Percentiles rank a stretch among this genome's conserved stretches.
Evolutionary conservation across 2,888 invertebrate genomes (phyloP).

Genomic region (Tetrapedia diversipes): DNA sequence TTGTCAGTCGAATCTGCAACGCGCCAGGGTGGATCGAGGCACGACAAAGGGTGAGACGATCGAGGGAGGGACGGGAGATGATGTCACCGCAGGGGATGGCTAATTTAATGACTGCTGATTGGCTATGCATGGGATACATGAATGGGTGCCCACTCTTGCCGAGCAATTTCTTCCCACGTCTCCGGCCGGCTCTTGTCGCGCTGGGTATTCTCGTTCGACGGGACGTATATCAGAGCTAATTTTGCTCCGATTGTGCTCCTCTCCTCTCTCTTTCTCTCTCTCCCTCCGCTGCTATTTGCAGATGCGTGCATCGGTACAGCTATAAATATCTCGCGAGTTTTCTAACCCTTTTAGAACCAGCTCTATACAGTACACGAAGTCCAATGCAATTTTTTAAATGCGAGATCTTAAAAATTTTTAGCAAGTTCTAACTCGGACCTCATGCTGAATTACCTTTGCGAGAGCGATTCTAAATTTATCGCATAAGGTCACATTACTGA

Average conservation of each 20-base stretch:
- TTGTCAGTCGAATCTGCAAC: constrained; percentile 54
- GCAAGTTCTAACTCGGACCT: too few species aligned
- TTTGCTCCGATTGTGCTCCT: constrained; percentile 27
- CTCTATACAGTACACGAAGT: too few species aligned
- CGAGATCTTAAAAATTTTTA: too few species aligned
- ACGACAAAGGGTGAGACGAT: constrained; percentile 15
- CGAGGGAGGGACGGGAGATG: constrained; percentile 55
- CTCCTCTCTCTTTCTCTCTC: neutral
- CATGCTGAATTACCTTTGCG: too few species aligned
- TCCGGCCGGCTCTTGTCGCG: constrained; percentile 24
- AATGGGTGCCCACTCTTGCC: constrained; percentile 49
- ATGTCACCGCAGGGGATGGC: constrained; percentile 75
- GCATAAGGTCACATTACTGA: too few species aligned
- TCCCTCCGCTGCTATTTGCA: neutral
- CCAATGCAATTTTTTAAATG: too few species aligned
- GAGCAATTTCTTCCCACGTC: constrained; percentile 56
- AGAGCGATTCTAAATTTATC: too few species aligned
- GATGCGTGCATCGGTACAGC: neutral
- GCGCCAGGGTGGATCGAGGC: constrained; percentile 23
- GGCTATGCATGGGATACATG: constrained; percentile 72
- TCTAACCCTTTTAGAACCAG: neutral
- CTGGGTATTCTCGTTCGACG: constrained; percentile 23
- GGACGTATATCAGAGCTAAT: constrained; percentile 30
- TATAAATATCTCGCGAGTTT: neutral
- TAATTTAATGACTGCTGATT: constrained; percentile 80